Conservation (phyloP, 1,140 invertebrate genomes). For the Micrasema longulum region DNA sequence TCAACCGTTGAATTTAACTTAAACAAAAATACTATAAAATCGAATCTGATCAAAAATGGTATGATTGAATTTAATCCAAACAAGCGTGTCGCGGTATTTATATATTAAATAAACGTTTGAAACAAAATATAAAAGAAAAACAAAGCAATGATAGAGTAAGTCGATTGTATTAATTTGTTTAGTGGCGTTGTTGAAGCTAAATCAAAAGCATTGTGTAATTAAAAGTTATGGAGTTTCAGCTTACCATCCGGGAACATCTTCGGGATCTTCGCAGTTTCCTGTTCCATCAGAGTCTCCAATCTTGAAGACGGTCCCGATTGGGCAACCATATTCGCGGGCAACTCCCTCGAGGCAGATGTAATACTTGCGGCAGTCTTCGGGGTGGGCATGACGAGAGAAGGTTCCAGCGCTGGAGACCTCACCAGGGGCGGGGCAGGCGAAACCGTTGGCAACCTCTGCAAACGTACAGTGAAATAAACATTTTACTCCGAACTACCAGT, state of each 20-base stretch:
- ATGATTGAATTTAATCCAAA: no score
- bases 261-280: constrained; percentile 92
- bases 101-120: no score
- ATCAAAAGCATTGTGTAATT: no score
- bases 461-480: constrained; percentile 44
- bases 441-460: constrained; percentile 89
- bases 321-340: constrained; percentile 93
- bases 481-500: background rate
- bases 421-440: constrained; percentile 85
- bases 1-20: no score
- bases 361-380: constrained; percentile 94
- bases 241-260: constrained; percentile 95
- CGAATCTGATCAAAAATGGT: no score
- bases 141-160: no score
- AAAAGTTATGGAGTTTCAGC: constrained; percentile 59
- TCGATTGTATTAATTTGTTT: background rate
- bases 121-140: no score
- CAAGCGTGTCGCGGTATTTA: no score
- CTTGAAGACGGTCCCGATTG: constrained; percentile 95
- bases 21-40: no score
- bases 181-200: no score
- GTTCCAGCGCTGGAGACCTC: constrained; percentile 85
- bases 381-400: constrained; percentile 94
- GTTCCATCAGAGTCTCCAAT: constrained; percentile 89
- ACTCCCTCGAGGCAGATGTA: constrained; percentile 92